phyloP scores from a whole-genome alignment of 2,888 invertebrate genomes.

The Dolichopus griseipennis region DNA sequence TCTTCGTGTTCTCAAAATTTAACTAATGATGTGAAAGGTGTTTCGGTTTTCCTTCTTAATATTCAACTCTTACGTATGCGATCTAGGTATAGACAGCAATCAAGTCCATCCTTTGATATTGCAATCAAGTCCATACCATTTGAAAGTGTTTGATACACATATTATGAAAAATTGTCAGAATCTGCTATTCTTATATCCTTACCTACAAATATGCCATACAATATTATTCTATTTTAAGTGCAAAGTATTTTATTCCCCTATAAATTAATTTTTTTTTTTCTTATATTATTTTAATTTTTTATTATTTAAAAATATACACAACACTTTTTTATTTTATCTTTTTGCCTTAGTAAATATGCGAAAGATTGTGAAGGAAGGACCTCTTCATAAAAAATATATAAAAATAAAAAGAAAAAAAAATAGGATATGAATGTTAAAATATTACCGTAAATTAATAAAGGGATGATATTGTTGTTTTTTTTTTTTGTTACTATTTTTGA shows the following conservation, averaged over 20 bases:
- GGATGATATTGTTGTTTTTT: constrained; percentile 21
- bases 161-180: not conserved
- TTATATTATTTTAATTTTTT: constrained; percentile 11
- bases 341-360: not conserved
- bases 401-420: not conserved
- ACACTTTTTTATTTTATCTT: not conserved
- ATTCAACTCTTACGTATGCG: too few relatives aligned
- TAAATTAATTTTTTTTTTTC: not conserved
- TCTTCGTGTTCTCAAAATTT: too few relatives aligned
- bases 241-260: not conserved
- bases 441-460: constrained; percentile 19
- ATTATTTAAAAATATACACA: constrained; percentile 16
- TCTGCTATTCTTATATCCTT: not conserved
- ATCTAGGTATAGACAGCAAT: too few relatives aligned
- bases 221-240: too few relatives aligned
- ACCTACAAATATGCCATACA: not conserved
- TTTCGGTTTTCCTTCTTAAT: too few relatives aligned
- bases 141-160: too few relatives aligned
- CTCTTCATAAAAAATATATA: not conserved
- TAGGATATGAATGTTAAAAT: constrained; percentile 3
- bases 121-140: too few relatives aligned
- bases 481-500: constrained; percentile 9
- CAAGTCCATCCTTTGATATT: too few relatives aligned
- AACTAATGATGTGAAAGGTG: too few relatives aligned
- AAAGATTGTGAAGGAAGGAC: constrained; percentile 7